These are phyloP conservation scores for Accipiter virgatus DNA, from an alignment of 2,113 vertebrate genomes.

Conservation along the genomic window DNA sequence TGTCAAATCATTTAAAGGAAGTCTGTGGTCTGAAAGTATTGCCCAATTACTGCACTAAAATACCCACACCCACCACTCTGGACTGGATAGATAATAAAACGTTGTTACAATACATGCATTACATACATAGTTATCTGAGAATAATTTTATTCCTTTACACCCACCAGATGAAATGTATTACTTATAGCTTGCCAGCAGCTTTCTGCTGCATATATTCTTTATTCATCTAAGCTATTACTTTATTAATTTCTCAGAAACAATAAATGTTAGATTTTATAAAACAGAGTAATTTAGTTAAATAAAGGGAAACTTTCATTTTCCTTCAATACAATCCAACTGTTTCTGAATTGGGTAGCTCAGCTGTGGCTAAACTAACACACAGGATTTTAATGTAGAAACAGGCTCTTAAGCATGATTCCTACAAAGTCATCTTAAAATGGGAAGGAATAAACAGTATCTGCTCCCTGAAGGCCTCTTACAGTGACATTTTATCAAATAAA, in stretches of 20 bases:
- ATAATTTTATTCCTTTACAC: not conserved
- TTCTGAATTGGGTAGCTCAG: not conserved
- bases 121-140: not conserved
- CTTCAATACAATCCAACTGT: not conserved
- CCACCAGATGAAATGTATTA: not conserved
- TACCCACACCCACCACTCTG: constrained; percentile 7
- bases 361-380: not conserved
- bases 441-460: not conserved
- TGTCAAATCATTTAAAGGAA: constrained; percentile 60
- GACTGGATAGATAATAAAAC: constrained; percentile 29
- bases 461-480: not conserved
- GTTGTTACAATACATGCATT: not conserved
- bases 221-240: not conserved
- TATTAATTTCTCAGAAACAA: not conserved
- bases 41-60: constrained; percentile 25
- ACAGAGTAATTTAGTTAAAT: not conserved
- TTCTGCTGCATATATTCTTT: not conserved
- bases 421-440: not conserved
- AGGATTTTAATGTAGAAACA: not conserved
- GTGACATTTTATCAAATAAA: not conserved
- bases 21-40: constrained; percentile 23
- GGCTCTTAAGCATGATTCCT: not conserved
- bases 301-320: not conserved
- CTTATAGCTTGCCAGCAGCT: not conserved
- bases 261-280: not conserved